These are phyloP conservation scores for Allophyes oxyacanthae DNA, from an alignment of 2,888 invertebrate genomes.

Conservation along the genomic window DNA sequence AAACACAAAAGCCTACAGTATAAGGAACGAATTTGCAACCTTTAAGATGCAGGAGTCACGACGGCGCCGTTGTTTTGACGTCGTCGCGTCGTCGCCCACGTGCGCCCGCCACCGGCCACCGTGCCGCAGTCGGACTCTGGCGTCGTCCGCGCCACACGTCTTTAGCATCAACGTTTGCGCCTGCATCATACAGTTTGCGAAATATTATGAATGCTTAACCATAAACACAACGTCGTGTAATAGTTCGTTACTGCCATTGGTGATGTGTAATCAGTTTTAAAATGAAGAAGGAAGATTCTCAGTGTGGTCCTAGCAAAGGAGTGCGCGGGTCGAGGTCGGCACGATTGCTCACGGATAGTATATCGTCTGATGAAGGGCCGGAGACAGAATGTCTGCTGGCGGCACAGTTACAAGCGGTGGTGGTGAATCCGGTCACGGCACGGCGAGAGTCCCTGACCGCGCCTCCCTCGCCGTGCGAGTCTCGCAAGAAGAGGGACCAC, in stretches of 20 bases:
- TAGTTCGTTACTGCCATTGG: slow-evolving; percentile 57
- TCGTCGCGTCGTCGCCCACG: slow-evolving; percentile 72
- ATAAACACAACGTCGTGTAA: slow-evolving; percentile 58
- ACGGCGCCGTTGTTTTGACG: slow-evolving; percentile 70
- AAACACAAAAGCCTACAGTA: slow-evolving; percentile 12
- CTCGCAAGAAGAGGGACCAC: slow-evolving; percentile 80
- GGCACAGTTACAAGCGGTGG: slow-evolving; percentile 70
- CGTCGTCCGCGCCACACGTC: slow-evolving; percentile 72
- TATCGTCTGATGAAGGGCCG: slow-evolving; percentile 84
- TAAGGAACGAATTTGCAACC: slow-evolving; percentile 34
- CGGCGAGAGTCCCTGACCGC: slow-evolving; percentile 84
- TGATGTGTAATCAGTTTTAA: slow-evolving; percentile 65
- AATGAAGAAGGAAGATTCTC: slow-evolving; percentile 79
- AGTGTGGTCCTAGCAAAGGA: slow-evolving; percentile 69
- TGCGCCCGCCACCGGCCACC: slow-evolving; percentile 70
- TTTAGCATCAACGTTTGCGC: slow-evolving; percentile 53
- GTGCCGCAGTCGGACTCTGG: slow-evolving; percentile 81
- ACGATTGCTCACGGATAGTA: slow-evolving; percentile 80
- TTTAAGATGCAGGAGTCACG: slow-evolving; percentile 48
- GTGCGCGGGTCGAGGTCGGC: slow-evolving; percentile 72
- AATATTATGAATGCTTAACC: slow-evolving; percentile 72
- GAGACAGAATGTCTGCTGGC: slow-evolving; percentile 81
- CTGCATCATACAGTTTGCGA: slow-evolving; percentile 61
- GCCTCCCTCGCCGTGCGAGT: slow-evolving; percentile 86
- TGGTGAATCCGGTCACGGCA: slow-evolving; percentile 70